phyloP scores from a whole-genome alignment of 2,888 invertebrate species.

The Carabus problematicus region DNA sequence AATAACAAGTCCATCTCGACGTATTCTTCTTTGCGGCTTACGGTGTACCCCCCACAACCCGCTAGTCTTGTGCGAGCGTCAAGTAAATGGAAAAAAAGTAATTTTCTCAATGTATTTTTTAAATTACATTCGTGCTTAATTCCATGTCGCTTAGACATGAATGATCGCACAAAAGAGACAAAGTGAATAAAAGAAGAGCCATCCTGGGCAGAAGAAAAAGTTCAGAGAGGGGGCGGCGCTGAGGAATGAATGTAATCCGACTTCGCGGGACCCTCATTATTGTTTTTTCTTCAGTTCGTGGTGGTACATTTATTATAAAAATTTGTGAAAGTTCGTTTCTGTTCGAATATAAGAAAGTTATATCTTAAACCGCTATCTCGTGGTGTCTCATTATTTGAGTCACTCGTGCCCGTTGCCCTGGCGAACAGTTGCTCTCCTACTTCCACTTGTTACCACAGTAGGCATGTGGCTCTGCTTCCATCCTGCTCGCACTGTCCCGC shows the following conservation, averaged over 20 bases:
- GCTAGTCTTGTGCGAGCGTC: neutral
- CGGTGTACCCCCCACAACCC: too few species aligned
- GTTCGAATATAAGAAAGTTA: slow-evolving; percentile 31
- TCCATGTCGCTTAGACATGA: slow-evolving; percentile 30
- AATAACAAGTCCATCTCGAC: too few species aligned
- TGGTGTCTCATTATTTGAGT: slow-evolving; percentile 27
- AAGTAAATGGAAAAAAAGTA: slow-evolving; percentile 34
- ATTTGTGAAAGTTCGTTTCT: slow-evolving; percentile 20
- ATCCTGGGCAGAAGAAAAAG: too few species aligned
- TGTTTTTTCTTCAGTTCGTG: slow-evolving; percentile 21
- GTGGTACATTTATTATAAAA: slow-evolving; percentile 30
- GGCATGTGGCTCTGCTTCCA: neutral
- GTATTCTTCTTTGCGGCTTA: too few species aligned
- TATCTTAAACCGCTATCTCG: slow-evolving; percentile 33
- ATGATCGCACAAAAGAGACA: slow-evolving; percentile 33
- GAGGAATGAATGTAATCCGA: neutral
- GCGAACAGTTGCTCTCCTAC: too few species aligned
- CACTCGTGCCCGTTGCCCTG: neutral
- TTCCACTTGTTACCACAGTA: too few species aligned
- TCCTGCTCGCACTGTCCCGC: neutral
- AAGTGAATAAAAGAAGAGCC: slow-evolving; percentile 24
- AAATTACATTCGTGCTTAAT: slow-evolving; percentile 38
- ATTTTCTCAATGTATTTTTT: slow-evolving; percentile 39
- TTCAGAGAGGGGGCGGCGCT: too few species aligned
- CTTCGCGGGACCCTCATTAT: slow-evolving; percentile 21